These are phyloP conservation scores for Chlorodrepanis virens DNA, from an alignment of 2,113 vertebrate species.

Conservation along the genomic window DNA sequence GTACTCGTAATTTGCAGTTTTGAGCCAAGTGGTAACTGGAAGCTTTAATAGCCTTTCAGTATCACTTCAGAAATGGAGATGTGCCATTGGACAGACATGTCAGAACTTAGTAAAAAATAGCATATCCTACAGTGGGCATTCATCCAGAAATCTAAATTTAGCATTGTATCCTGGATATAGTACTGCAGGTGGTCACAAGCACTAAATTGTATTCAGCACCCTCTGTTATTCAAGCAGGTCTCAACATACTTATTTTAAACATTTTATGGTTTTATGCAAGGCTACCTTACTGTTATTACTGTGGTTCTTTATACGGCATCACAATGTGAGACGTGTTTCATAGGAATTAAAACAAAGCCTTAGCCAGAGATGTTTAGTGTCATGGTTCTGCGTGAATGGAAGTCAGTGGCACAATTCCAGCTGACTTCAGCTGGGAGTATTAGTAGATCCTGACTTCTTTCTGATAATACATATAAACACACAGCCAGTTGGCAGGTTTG, in stretches of 20 bases:
- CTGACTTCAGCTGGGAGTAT: neutral
- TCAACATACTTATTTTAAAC: neutral
- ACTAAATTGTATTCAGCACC: neutral
- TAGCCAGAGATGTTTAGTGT: neutral
- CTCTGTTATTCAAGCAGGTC: neutral
- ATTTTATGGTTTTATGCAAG: neutral
- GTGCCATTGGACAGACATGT: neutral
- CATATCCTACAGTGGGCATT: neutral
- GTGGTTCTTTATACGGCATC: neutral
- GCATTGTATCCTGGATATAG: neutral
- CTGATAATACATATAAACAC: neutral
- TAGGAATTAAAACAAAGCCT: neutral
- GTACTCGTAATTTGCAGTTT: neutral
- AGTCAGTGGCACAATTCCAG: neutral
- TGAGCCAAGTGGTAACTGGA: neutral
- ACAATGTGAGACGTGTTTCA: neutral
- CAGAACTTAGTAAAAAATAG: conserved; percentile 38
- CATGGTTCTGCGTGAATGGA: neutral
- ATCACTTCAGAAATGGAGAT: neutral
- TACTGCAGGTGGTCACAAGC: neutral
- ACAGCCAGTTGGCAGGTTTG: neutral
- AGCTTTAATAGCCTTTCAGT: neutral
- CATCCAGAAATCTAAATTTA: conserved; percentile 59
- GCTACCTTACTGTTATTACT: neutral
- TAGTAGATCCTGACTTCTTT: conserved; percentile 1